Percentiles rank a stretch among this genome's conserved stretches.
Evolutionary conservation across 2,797 vertebrate genomes (phyloP).

Genomic region (Gymnoscopelus braueri): DNA sequence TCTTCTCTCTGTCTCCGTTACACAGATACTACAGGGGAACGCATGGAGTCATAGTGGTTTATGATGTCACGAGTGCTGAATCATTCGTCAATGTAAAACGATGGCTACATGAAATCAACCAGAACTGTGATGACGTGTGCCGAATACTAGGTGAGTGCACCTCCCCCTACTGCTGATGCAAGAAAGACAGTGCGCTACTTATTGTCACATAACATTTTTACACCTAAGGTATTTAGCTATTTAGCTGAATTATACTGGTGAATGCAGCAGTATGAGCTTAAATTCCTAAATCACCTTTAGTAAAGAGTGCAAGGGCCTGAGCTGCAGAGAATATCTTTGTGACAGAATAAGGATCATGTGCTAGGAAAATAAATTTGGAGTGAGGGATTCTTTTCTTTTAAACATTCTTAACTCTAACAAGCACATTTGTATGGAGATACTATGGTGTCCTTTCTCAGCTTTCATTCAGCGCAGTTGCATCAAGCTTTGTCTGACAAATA

Average conservation of each 20-base stretch:
- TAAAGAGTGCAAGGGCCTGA: neutral
- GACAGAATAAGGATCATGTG: no score
- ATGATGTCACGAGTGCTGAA: constrained; percentile 97
- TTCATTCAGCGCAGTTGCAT: neutral
- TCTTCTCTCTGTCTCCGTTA: neutral
- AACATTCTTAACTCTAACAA: neutral
- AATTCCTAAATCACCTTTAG: neutral
- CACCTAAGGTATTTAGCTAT: no score
- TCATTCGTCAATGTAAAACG: constrained; percentile 99
- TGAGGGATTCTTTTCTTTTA: neutral
- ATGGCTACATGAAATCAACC: constrained; percentile 99
- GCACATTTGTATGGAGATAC: no score
- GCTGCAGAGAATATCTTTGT: neutral
- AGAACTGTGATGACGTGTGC: constrained; percentile 98
- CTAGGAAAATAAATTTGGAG: no score
- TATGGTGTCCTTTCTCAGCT: neutral
- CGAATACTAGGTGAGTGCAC: constrained; percentile 92
- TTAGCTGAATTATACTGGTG: no score
- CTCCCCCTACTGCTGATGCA: neutral
- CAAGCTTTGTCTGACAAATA: neutral
- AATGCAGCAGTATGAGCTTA: no score
- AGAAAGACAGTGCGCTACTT: no score
- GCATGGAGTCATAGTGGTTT: constrained; percentile 98
- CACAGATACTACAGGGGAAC: constrained; percentile 97
- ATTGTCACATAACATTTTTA: no score